Base-by-base conservation (phyloP, 1,140 invertebrate genomes). In the Augochlora pura region DNA sequence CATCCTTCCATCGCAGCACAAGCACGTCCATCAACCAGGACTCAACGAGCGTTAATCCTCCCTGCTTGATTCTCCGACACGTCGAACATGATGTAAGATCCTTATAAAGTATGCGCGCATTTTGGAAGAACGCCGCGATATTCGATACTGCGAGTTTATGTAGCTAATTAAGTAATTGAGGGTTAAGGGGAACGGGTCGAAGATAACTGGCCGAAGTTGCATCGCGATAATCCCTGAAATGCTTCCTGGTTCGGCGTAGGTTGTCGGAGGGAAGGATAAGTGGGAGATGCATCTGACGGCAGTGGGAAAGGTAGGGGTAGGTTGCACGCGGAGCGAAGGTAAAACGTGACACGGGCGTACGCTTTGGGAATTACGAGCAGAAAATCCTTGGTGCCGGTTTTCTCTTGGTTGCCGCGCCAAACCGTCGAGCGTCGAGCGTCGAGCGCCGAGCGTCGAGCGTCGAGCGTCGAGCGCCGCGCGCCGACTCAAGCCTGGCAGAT, bases 81-180 rank as follows among this genome's bases (percentile, higher is more conserved):
- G 72, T 57, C 46, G 16, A 16, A 21, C 39, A 68, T 14, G 54
- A 32, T 60, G 54, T 27, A 38, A 69, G 25, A n/a, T 65, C 21
- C 54, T 62, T 76, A 69, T 76, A 69, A 76, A 76, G 54, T 23
- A 46, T 69, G 54, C 42, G 23, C 57, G 52, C 67, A 46, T 71
- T 70, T 42, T 39, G 10, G 42, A 46, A 46, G 42, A 46, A 10
- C 12, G 14, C 14, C 42, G 46, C 42, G 16, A 57, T 18, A 59
- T 52, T 63, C 67, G 68, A 71, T 71, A 71, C 23, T 59, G 46
- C 54, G 39, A 59, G 57, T 68, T 76, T 68, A 82, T 80, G 67
- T 79, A 57, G 82, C 77, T 85, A 85, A 85, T 85, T 85, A 81
- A 85, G 83, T 84, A 84, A 83, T 84, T 84, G 77, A 76, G 52